Evolutionary conservation across 2,888 invertebrate genomes (phyloP).

Genomic region (Drosophila siamana): DNA sequence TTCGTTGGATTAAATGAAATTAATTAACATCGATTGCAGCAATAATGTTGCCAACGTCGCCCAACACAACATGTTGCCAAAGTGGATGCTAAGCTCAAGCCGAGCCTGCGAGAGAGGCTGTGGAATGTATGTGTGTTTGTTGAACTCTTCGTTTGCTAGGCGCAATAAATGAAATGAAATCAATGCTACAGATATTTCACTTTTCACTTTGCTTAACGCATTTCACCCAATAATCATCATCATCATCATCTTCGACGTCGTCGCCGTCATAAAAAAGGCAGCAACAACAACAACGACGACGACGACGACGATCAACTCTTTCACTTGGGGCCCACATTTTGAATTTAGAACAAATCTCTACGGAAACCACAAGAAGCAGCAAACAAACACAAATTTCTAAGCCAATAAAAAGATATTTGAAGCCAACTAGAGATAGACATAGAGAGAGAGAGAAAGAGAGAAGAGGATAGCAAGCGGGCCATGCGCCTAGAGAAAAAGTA

Average conservation of each 20-base stretch:
- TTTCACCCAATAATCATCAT: slow-evolving; percentile 67
- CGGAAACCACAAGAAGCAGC: slow-evolving; percentile 33
- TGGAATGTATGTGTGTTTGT: slow-evolving; percentile 6
- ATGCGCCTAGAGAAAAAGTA: slow-evolving; percentile 61
- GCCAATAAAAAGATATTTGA: slow-evolving; percentile 66
- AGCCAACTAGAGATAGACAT: slow-evolving; percentile 34
- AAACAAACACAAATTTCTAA: slow-evolving; percentile 66
- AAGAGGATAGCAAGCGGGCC: slow-evolving; percentile 26
- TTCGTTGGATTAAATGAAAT: slow-evolving; percentile 25
- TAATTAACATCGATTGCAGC: slow-evolving; percentile 41
- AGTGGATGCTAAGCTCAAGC: slow-evolving; percentile 17
- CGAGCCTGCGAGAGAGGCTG: slow-evolving; percentile 1
- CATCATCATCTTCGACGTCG: slow-evolving; percentile 45
- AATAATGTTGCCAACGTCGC: slow-evolving; percentile 27
- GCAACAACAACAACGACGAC: slow-evolving; percentile 2
- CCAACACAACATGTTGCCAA: slow-evolving; percentile 52
- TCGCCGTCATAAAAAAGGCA: slow-evolving; percentile 15
- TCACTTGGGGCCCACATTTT: slow-evolving; percentile 71
- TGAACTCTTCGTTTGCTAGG: slow-evolving; percentile 1
- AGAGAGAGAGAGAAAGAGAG: slow-evolving; percentile 29
- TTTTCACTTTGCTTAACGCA: slow-evolving; percentile 68
- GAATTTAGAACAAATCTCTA: slow-evolving; percentile 78
- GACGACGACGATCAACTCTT: slow-evolving; percentile 48
- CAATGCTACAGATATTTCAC: slow-evolving; percentile 45
- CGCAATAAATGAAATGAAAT: slow-evolving; percentile 38